These are phyloP conservation scores for Parelbella ahira DNA, from an alignment of 2,888 invertebrate genomes.

Conservation along the genomic window DNA sequence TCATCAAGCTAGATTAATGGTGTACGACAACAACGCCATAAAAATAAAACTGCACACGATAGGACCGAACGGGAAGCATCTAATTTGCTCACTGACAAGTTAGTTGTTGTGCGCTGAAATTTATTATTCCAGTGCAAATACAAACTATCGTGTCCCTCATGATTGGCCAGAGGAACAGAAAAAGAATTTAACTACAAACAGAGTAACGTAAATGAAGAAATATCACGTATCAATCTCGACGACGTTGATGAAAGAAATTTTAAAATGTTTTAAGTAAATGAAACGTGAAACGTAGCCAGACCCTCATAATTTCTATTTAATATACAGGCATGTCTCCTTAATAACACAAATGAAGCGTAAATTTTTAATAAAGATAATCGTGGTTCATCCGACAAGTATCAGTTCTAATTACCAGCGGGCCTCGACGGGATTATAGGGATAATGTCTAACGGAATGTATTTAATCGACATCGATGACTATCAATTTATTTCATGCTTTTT, in stretches of 20 bases:
- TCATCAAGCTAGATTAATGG: constrained; percentile 21
- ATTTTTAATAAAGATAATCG: constrained; percentile 39
- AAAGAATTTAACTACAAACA: not conserved
- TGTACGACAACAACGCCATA: constrained; percentile 9
- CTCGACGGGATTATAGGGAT: constrained; percentile 13
- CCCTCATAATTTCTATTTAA: constrained; percentile 35
- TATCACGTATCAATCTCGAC: constrained; percentile 4
- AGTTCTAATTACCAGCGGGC: constrained; percentile 32
- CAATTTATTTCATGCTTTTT: too few species aligned
- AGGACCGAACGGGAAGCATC: constrained; percentile 15
- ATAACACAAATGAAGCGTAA: constrained; percentile 38
- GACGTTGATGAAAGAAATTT: not conserved
- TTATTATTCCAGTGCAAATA: too few species aligned
- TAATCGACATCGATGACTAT: constrained; percentile 21
- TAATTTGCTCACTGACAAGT: constrained; percentile 21
- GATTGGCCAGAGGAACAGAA: not conserved
- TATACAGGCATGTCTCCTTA: constrained; percentile 33
- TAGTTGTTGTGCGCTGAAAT: constrained; percentile 12
- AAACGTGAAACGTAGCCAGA: not conserved
- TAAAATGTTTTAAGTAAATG: constrained; percentile 7
- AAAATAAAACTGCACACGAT: constrained; percentile 19
- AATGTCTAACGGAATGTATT: constrained; percentile 8
- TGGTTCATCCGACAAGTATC: constrained; percentile 32
- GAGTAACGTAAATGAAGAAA: not conserved
- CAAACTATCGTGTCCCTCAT: too few species aligned